Percentiles rank a stretch among this genome's conserved stretches.
These are phyloP conservation scores for Rhinophrynus dorsalis DNA, from an alignment of 2,797 vertebrate genomes.

Conservation along the genomic window DNA sequence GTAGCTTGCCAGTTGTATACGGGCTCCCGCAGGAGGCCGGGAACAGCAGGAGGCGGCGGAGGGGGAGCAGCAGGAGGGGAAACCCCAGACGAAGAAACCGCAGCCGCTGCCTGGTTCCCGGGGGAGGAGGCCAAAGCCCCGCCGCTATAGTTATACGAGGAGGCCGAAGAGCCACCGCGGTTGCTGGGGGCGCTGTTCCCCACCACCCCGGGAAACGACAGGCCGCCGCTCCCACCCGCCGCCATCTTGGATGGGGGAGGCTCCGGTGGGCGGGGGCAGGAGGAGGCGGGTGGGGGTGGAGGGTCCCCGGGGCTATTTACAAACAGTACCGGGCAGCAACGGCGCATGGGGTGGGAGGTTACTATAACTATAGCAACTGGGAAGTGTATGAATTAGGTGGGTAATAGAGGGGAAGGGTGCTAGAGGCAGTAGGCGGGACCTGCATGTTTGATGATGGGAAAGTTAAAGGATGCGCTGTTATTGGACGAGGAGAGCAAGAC, in stretches of 20 bases:
- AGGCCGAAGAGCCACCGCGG: conserved; percentile 62
- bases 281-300: conserved; percentile 47
- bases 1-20: conserved; percentile 86
- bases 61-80: conserved; percentile 52
- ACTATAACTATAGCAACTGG: neutral
- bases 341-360: conserved; percentile 37
- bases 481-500: neutral
- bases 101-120: conserved; percentile 64
- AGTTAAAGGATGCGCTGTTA: neutral
- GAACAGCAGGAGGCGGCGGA: conserved; percentile 62
- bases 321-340: conserved; percentile 43
- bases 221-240: conserved; percentile 81
- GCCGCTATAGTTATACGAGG: conserved; percentile 74
- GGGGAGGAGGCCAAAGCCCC: conserved; percentile 61
- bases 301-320: conserved; percentile 43
- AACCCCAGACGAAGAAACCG: conserved; percentile 14
- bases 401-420: neutral
- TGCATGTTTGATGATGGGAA: neutral
- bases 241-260: conserved; percentile 66
- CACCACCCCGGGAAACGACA: conserved; percentile 78
- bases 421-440: neutral
- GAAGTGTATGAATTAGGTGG: neutral
- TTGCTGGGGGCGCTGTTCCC: conserved; percentile 50
- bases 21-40: conserved; percentile 76
- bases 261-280: conserved; percentile 71